Conservation (phyloP, 2,113 vertebrate genomes). For the Charina bottae region DNA sequence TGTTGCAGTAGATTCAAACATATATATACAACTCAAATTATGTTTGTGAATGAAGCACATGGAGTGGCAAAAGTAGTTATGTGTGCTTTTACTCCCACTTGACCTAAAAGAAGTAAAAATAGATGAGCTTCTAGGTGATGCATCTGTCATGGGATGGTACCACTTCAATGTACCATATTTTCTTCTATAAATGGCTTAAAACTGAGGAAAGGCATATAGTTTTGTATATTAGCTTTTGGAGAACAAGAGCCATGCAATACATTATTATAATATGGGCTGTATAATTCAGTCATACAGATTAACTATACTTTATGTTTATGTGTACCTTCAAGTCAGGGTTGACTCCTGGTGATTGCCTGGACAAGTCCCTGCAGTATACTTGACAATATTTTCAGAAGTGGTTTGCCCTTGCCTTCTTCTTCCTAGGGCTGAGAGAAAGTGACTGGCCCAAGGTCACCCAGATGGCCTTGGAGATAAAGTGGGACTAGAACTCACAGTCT, state of each 20-base stretch:
- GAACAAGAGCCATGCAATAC: background rate
- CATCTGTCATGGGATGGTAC: background rate
- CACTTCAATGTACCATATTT: background rate
- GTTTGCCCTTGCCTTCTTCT: too few species aligned
- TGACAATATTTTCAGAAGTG: too few species aligned
- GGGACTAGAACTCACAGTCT: too few species aligned
- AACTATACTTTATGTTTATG: too few species aligned
- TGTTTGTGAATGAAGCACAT: background rate
- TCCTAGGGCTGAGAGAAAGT: too few species aligned
- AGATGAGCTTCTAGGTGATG: background rate
- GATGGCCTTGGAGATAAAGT: too few species aligned
- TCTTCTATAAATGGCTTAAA: background rate
- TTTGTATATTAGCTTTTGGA: background rate
- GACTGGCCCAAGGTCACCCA: too few species aligned
- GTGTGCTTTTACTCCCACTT: background rate
- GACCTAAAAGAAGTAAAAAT: background rate
- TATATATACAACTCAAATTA: too few species aligned
- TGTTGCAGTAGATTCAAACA: constrained; percentile 25
- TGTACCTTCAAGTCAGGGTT: too few species aligned
- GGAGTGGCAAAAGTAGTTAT: background rate
- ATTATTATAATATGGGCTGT: background rate
- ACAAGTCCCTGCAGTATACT: too few species aligned
- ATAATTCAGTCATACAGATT: too few species aligned
- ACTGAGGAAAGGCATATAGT: background rate
- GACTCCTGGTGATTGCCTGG: too few species aligned